Evolutionary conservation across 2,888 invertebrate genomes (phyloP), one percentile per base, ranked within the genome.

Genomic region (Catocala nupta): DNA sequence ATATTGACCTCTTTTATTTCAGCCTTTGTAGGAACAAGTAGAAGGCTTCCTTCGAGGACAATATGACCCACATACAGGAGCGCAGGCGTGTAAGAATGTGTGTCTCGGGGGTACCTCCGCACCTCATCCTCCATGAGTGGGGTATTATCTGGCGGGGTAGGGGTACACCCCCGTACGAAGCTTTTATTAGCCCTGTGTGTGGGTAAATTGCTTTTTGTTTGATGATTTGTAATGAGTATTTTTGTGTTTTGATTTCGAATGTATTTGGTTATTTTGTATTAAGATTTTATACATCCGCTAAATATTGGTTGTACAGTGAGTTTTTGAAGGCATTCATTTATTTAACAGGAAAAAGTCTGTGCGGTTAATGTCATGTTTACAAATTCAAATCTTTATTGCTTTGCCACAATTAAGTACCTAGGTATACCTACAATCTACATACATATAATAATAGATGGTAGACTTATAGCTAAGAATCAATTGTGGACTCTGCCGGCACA

Each of bases 71-170:
- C 73, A 89, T 92, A 75, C 51, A 71, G 81, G 78, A 36, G 91
- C 90, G 91, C 91, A 90, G 84, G 91, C 90, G 91, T 91, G 86
- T 83, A 87, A 86, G 90, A 89, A 90, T 90, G 84, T 90, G 78
- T 88, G 89, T 87, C 86, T 88, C 71, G 85, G 85, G 87, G 83
- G 83, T 71, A 61, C 69, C 80, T 39, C 84, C 74, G 69, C 73
- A 81, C 72, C 75, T 71, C 57, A 54, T 13, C 74, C 76, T 52
- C 74, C 62, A 10, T n/a, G 33, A 67, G 81, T 73, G 85, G 85
- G 83, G 85, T 82, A 85, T 86, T 86, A 87, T 87, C 83, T 83
- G 62, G 49, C 55, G 53, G 71, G 76, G 67, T 62, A 47, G 59
- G 62, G 72, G 77, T 57, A 53, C 58, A 76, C 81, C 80, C 16